A percentile compares a stretch with the other conserved stretches of the same genome.
phyloP scores from a whole-genome alignment of 1,140 invertebrate genomes.

The Drosophila sp. region DNA sequence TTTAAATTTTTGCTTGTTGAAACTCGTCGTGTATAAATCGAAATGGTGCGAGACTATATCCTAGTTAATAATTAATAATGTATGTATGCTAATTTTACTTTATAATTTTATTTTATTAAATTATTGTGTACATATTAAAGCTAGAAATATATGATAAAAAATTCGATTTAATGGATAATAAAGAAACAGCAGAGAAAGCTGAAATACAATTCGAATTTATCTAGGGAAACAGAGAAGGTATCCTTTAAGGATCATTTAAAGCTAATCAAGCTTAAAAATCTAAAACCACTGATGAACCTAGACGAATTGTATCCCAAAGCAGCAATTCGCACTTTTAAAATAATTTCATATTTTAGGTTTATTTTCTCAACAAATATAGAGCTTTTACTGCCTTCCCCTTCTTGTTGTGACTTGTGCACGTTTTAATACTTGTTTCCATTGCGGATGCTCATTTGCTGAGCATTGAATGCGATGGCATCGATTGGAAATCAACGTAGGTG shows the following conservation, averaged over 20 bases:
- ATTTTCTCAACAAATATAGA: not conserved
- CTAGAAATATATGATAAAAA: no score
- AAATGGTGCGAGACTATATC: slow-evolving; percentile 58
- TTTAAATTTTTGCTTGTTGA: slow-evolving; percentile 61
- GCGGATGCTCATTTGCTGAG: slow-evolving; percentile 39
- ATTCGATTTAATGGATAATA: no score
- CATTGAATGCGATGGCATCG: slow-evolving; percentile 15
- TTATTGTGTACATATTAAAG: slow-evolving; percentile 30
- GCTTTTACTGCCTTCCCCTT: not conserved
- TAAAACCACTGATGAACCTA: no score
- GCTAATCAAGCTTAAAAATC: no score
- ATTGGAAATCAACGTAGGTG: slow-evolving; percentile 37
- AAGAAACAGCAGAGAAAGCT: slow-evolving; percentile 13
- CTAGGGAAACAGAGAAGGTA: not conserved
- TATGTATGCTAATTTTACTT: slow-evolving; percentile 2
- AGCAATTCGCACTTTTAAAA: not conserved
- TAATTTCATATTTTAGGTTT: no score
- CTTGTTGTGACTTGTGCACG: not conserved
- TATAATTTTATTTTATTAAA: slow-evolving; percentile 25
- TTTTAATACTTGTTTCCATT: slow-evolving; percentile 7
- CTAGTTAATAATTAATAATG: not conserved
- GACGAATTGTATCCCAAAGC: no score
- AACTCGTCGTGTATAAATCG: slow-evolving; percentile 60
- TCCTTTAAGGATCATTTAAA: no score
- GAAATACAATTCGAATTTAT: not conserved